Evolutionary conservation across 2,797 vertebrate genomes (phyloP), one percentile per base, ranked within the genome.

Genomic region (Spheniscus humboldti): DNA sequence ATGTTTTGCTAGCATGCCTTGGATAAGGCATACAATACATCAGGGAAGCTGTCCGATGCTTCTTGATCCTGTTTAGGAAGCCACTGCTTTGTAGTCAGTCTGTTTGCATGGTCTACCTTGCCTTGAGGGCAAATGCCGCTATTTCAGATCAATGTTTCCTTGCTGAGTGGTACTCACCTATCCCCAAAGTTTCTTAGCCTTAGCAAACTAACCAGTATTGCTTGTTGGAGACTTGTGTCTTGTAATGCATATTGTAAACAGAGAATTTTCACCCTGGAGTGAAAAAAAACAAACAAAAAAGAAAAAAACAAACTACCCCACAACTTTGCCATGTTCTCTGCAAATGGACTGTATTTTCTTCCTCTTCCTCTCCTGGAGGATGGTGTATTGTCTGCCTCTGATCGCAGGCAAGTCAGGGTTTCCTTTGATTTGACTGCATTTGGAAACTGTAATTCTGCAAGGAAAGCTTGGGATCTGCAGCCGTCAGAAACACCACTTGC

Each of bases 21-120:
- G 50, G n/a, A 2, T 23, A 41, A 78, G 0, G 18, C 23, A 22
- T 1, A 20, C 5, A 18, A 8, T 1, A 17, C 5, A 25, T 13
- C 60, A 79, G 15, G 18, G 33, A 43, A 73, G 64, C 3, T 85
- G 33, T 10, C 60, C 11, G 41, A 52, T 43, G 60, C 17, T 63
- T 6, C 10, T 17, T 3, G 5, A 11, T 11, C 17, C 19, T 47
- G 35, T 53, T 9, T 9, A 43, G 39, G 33, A 53, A 82, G 50
- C 18, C 13, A 5, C 10, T 63, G 50, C 7, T 23, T 9, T n/a
- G 55, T 25, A 35, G 4, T 1, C 35, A 56, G 27, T 31, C 30
- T 50, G 28, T 72, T 75, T 67, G 59, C 18, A 10, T 3, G 10
- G 55, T 19, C 39, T 37, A 0, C 62, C 55, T 45, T 16, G 47